These are phyloP conservation scores for Anticlea derivata DNA, from an alignment of 2,888 invertebrate genomes.

Conservation along the genomic window DNA sequence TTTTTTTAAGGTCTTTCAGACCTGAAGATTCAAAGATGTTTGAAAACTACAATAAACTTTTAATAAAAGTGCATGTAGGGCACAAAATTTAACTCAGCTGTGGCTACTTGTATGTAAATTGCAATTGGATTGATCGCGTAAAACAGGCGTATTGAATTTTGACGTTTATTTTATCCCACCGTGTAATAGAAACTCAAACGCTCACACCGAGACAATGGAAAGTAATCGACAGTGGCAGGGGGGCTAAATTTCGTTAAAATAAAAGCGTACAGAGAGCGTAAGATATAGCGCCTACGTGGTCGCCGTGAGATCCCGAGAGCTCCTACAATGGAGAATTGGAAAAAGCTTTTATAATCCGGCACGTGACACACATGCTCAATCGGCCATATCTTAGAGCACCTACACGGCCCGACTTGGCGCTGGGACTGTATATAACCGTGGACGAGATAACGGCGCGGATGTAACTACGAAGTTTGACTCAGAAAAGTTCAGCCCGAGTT, in stretches of 20 bases:
- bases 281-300: constrained; percentile 83
- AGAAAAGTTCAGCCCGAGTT: no score
- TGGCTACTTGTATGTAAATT: no score
- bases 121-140: no score
- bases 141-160: no score
- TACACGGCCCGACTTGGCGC: constrained; percentile 35
- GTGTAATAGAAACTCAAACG: constrained; percentile 31
- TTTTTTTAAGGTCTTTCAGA: no score
- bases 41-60: no score
- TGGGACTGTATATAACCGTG: neutral
- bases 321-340: constrained; percentile 82
- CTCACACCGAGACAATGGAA: constrained; percentile 74
- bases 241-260: constrained; percentile 83
- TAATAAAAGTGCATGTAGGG: no score
- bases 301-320: constrained; percentile 71
- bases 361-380: constrained; percentile 80
- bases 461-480: neutral
- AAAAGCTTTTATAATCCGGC: constrained; percentile 83
- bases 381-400: constrained; percentile 57
- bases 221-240: constrained; percentile 79
- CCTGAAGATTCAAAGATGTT: no score
- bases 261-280: constrained; percentile 79
- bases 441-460: neutral
- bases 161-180: neutral
- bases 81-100: no score